phyloP scores from a whole-genome alignment of 64 coral and sea anemone genomes.

The Actinia equina region DNA sequence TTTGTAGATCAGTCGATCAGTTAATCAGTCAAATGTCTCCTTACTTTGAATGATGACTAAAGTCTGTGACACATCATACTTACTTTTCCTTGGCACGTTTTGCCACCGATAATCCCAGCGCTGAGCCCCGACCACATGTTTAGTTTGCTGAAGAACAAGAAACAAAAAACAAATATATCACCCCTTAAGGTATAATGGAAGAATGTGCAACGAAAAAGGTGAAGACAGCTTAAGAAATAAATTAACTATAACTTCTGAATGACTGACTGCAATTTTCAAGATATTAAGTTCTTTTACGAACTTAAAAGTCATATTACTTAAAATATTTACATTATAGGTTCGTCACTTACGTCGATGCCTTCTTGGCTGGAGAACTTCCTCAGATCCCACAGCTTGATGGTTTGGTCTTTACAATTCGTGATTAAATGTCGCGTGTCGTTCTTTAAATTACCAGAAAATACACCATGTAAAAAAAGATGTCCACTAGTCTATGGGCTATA shows the following conservation, averaged over 20 bases:
- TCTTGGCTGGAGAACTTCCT: conserved; percentile 79
- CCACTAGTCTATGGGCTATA: too few relatives aligned
- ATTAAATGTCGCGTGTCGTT: conserved; percentile 89
- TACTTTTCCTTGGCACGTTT: conserved; percentile 81
- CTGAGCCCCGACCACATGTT: conserved; percentile 61
- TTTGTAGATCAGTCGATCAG: too few relatives aligned
- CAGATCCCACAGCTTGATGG: conserved; percentile 94
- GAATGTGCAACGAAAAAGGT: too few relatives aligned
- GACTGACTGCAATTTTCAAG: too few relatives aligned
- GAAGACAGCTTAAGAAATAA: too few relatives aligned
- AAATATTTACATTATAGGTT: not conserved
- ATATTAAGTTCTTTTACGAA: too few relatives aligned
- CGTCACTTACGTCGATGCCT: conserved; percentile 38
- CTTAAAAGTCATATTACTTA: too few relatives aligned
- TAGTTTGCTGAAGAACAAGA: conserved; percentile 51
- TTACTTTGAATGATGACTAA: not conserved
- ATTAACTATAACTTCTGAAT: too few relatives aligned
- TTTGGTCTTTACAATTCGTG: conserved; percentile 94
- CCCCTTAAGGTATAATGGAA: too few relatives aligned
- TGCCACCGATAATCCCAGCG: conserved; percentile 97
- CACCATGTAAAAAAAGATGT: too few relatives aligned
- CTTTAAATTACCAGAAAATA: not conserved
- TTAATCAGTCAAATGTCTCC: too few relatives aligned
- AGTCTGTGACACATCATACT: not conserved
- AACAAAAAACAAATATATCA: not conserved